Conservation (phyloP, 2,888 invertebrate species). For the Syrphus vitripennis region DNA sequence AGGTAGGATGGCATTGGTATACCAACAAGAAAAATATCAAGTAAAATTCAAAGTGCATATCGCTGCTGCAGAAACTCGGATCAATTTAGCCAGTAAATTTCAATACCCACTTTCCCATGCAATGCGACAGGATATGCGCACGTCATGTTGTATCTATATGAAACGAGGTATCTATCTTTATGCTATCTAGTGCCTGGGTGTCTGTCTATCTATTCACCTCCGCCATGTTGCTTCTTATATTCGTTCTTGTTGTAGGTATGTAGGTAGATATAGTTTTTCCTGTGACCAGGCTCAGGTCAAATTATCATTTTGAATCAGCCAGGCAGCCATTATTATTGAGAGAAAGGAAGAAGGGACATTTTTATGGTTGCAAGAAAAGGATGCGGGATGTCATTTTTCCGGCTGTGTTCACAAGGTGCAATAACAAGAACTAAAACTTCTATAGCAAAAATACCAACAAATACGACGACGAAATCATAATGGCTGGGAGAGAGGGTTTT, state of each 20-base stretch:
- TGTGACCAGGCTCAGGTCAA: constrained; percentile 66
- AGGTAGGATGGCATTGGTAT: background rate
- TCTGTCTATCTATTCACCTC: constrained; percentile 23
- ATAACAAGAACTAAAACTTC: constrained; percentile 16
- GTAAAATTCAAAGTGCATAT: constrained; percentile 42
- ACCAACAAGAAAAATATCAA: background rate
- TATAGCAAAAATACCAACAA: background rate
- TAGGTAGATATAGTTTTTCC: constrained; percentile 22
- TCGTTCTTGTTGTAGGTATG: constrained; percentile 19
- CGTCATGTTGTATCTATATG: constrained; percentile 17
- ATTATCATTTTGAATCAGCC: constrained; percentile 62
- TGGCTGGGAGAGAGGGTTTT: constrained; percentile 53
- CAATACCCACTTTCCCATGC: constrained; percentile 49
- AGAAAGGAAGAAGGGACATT: background rate
- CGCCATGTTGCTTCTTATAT: constrained; percentile 56
- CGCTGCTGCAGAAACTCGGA: constrained; percentile 22
- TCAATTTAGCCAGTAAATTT: constrained; percentile 59
- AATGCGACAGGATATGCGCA: constrained; percentile 51
- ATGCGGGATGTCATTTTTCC: background rate
- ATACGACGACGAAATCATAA: constrained; percentile 37
- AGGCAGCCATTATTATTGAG: constrained; percentile 60
- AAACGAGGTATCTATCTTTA: background rate
- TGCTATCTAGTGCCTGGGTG: background rate
- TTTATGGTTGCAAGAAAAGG: constrained; percentile 31
- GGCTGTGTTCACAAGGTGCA: constrained; percentile 24